Evolutionary conservation across 2,113 vertebrate species (phyloP).

Genomic region (Speoplatyrhinus poulsoni): DNA sequence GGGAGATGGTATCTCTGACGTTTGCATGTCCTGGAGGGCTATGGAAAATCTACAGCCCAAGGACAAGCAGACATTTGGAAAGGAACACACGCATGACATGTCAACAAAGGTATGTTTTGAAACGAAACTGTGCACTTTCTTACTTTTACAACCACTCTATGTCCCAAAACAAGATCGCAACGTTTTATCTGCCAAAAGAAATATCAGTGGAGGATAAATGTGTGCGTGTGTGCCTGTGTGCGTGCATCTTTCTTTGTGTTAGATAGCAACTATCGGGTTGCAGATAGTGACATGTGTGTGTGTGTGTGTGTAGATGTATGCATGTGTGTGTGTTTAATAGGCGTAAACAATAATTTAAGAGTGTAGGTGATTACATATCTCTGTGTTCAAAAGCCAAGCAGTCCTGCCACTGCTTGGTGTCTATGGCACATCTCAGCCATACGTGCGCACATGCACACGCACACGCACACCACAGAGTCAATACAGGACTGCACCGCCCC

Average conservation of each 20-base stretch:
- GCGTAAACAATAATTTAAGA: constrained; percentile 39
- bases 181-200: constrained; percentile 7
- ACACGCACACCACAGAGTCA: constrained; percentile 35
- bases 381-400: constrained; percentile 37
- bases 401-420: constrained; percentile 23
- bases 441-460: neutral
- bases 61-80: constrained; percentile 17
- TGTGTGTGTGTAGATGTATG: constrained; percentile 17
- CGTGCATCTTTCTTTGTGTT: constrained; percentile 13
- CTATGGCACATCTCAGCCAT: neutral
- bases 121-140: constrained; percentile 29
- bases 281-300: neutral
- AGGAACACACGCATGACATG: constrained; percentile 33
- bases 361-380: constrained; percentile 58
- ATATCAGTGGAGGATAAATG: neutral
- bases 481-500: constrained; percentile 14
- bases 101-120: constrained; percentile 30
- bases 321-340: constrained; percentile 43
- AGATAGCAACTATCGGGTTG: too few relatives aligned
- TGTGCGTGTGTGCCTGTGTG: constrained; percentile 15
- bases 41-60: constrained; percentile 33
- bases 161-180: constrained; percentile 27
- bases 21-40: constrained; percentile 40
- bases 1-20: constrained; percentile 40
- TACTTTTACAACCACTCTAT: constrained; percentile 35